phyloP scores from a whole-genome alignment of 2,888 invertebrate species.

The Protonemura montana region DNA sequence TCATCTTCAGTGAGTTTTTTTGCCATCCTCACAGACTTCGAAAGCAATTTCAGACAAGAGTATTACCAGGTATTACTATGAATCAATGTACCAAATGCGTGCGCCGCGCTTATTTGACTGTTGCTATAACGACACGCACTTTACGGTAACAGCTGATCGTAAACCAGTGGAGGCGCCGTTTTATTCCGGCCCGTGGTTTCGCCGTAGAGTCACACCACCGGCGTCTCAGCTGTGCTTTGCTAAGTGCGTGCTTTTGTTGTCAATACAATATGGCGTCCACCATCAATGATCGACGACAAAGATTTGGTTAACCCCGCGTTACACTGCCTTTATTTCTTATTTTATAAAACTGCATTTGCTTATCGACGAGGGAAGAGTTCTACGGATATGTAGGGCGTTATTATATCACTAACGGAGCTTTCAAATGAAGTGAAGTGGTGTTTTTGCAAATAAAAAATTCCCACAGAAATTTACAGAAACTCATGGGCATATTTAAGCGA shows the following conservation, averaged over 20 bases:
- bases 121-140: background rate
- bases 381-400: background rate
- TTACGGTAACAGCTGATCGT: background rate
- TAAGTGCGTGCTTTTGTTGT: background rate
- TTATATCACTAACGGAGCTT: no score
- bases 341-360: background rate
- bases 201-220: background rate
- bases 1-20: conserved; percentile 65
- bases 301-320: background rate
- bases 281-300: background rate
- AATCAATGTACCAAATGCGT: background rate
- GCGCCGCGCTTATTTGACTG: background rate
- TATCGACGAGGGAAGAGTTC: background rate
- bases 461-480: background rate
- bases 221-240: background rate
- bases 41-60: background rate
- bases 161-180: no score
- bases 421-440: background rate
- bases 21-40: conserved; percentile 53
- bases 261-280: background rate
- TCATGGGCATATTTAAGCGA: background rate
- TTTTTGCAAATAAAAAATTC: background rate
- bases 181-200: no score
- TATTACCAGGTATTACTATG: background rate
- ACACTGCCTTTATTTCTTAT: background rate